These are phyloP conservation scores for Drosophila subpulchrella DNA, from an alignment of 1,140 invertebrate species.

Conservation along the genomic window DNA sequence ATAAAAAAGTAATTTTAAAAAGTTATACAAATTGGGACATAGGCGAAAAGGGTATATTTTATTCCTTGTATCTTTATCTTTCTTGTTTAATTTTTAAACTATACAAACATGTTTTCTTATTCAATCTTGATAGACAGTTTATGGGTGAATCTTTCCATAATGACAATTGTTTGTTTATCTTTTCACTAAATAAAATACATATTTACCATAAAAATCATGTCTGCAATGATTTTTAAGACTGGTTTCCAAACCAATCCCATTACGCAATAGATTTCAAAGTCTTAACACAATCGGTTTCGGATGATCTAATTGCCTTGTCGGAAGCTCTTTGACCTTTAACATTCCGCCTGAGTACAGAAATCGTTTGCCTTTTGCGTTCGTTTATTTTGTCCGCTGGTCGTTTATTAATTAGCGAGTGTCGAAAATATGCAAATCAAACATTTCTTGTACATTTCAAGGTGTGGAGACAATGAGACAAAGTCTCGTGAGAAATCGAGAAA, in stretches of 20 bases:
- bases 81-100: no score
- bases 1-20: no score
- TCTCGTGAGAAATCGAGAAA: constrained; percentile 62
- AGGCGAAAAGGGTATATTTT: no score
- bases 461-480: constrained; percentile 38
- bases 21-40: no score
- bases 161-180: no score
- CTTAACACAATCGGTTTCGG: constrained; percentile 27
- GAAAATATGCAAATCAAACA: constrained; percentile 76
- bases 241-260: constrained; percentile 8
- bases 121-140: no score
- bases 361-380: constrained; percentile 23
- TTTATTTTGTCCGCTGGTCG: constrained; percentile 35
- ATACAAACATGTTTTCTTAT: no score
- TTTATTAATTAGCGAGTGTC: constrained; percentile 80
- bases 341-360: constrained; percentile 32
- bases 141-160: no score
- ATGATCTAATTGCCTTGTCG: constrained; percentile 56
- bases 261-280: constrained; percentile 31
- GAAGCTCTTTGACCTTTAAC: constrained; percentile 42
- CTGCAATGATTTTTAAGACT: neutral
- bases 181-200: no score
- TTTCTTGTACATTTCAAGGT: constrained; percentile 26
- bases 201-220: neutral
- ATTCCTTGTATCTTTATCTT: no score